Percentiles rank a stretch among this genome's conserved stretches.
Evolutionary conservation across 92 coral and sea anemone genomes (phyloP).

Genomic region (Scolanthus callimorphus): DNA sequence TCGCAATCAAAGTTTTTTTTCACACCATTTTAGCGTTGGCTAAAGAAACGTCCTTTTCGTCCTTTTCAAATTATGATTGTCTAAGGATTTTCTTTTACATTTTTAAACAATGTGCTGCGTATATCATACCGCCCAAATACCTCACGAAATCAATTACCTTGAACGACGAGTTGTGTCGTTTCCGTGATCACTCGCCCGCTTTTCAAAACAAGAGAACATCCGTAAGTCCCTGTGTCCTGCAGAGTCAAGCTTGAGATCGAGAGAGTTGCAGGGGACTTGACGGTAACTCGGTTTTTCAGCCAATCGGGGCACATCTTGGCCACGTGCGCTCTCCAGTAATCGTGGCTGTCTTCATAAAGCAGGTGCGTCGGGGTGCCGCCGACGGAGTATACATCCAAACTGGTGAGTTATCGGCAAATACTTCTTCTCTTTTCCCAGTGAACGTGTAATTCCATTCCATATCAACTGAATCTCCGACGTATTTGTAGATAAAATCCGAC

Average conservation of each 20-base stretch:
- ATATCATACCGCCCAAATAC: too few relatives aligned
- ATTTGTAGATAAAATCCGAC: not conserved
- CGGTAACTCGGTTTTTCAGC: not conserved
- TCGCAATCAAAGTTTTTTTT: too few relatives aligned
- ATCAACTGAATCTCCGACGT: slow-evolving; percentile 2
- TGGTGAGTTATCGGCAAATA: slow-evolving; percentile 11
- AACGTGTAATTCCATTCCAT: slow-evolving; percentile 14
- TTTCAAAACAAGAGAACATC: slow-evolving; percentile 5
- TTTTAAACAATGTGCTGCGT: too few relatives aligned
- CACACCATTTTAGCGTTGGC: too few relatives aligned
- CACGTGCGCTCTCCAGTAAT: slow-evolving; percentile 6
- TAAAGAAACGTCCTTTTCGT: too few relatives aligned
- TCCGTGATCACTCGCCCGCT: not conserved
- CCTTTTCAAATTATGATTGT: too few relatives aligned
- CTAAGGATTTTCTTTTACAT: too few relatives aligned
- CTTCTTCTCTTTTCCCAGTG: not conserved
- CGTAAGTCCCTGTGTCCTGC: slow-evolving; percentile 12
- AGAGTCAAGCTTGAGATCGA: not conserved
- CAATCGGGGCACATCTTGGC: not conserved
- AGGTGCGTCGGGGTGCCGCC: not conserved
- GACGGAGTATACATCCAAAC: slow-evolving; percentile 4
- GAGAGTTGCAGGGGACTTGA: not conserved
- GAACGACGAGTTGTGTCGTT: slow-evolving; percentile 5
- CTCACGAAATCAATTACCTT: too few relatives aligned
- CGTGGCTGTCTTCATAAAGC: slow-evolving; percentile 12